Evolutionary conservation across 1,140 invertebrate genomes (phyloP), one percentile per base, ranked within the genome.

Genomic region (Carposina sasakii): DNA sequence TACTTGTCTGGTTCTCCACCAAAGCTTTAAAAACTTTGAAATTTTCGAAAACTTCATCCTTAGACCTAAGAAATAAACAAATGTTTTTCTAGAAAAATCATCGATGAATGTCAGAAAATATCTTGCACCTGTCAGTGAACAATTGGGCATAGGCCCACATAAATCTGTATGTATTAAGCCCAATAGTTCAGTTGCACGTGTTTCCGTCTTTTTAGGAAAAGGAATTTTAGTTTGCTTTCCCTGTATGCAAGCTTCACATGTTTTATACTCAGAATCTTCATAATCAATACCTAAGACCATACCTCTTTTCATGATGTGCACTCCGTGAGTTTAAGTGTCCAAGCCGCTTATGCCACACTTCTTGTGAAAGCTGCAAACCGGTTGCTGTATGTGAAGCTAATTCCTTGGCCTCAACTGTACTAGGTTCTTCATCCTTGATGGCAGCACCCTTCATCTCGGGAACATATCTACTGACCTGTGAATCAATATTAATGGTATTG

Each of bases 141-240:
- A 16, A 15, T 17, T 16, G 10, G 33, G 24, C 37, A 61, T 45
- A 5, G 63, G 63, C 1, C 13, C 65, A 78, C 53, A 53, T 54
- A 41, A 70, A 68, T 26, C 59, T 47, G 23, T 45, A 30, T 39
- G 49, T 9, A 45, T n/a, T 30, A 45, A 15, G 4, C 15, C 28
- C 12, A 45, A 19, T 17, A 45, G 2, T 3, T 17, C 42, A 10
- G 15, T 45, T n/a, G 42, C 24, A 3, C 42, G 10, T 17, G 4
- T 45, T 6, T 17, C 12, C 9, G 49, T 46, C n/a, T 31, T 31
- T 16, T 52, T 52, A 41, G 50, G 43, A 43, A 52, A 52, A 31
- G 50, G 20, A 4, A 40, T 15, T 36, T 30, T 33, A 31, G 42
- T 30, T 13, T 30, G 30, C 30, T 46, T 52, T 8, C 43, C 50